Conservation (phyloP, 2,113 vertebrate species). For the Atherinomorus stipes region DNA sequence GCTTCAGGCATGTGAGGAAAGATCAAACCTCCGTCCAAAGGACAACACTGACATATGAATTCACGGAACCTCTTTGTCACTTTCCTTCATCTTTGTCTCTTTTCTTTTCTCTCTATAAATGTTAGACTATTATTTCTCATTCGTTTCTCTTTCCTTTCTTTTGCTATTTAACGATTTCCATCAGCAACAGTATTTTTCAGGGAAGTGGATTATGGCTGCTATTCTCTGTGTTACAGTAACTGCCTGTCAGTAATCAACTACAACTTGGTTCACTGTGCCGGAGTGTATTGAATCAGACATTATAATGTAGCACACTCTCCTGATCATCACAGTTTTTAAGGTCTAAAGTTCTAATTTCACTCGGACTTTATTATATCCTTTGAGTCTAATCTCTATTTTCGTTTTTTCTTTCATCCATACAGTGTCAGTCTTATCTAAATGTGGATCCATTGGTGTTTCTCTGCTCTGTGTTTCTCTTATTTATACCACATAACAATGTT, state of each 20-base stretch:
- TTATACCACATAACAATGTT: too few species aligned
- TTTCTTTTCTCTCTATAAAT: constrained; percentile 44
- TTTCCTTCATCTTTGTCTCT: constrained; percentile 45
- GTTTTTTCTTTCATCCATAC: constrained; percentile 11
- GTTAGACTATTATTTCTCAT: constrained; percentile 34
- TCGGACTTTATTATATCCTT: constrained; percentile 28
- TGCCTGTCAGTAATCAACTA: constrained; percentile 74
- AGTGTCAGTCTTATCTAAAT: constrained; percentile 3
- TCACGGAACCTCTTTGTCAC: constrained; percentile 60
- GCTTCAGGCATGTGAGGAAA: constrained; percentile 40
- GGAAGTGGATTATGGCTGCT: constrained; percentile 54
- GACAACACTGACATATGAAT: constrained; percentile 63
- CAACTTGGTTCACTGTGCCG: constrained; percentile 60
- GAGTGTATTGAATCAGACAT: constrained; percentile 37
- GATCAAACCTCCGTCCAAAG: constrained; percentile 49
- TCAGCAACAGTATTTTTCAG: constrained; percentile 53
- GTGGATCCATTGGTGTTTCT: too few species aligned
- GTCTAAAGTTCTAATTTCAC: constrained; percentile 24
- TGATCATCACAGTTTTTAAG: constrained; percentile 25
- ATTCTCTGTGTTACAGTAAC: constrained; percentile 74
- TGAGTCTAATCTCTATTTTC: constrained; percentile 23
- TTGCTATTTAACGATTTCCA: constrained; percentile 48
- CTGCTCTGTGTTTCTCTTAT: too few species aligned
- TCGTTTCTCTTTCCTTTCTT: constrained; percentile 21
- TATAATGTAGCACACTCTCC: constrained; percentile 16